phyloP scores from a whole-genome alignment of 2,888 invertebrate species.

The Tenthredo amoena region DNA sequence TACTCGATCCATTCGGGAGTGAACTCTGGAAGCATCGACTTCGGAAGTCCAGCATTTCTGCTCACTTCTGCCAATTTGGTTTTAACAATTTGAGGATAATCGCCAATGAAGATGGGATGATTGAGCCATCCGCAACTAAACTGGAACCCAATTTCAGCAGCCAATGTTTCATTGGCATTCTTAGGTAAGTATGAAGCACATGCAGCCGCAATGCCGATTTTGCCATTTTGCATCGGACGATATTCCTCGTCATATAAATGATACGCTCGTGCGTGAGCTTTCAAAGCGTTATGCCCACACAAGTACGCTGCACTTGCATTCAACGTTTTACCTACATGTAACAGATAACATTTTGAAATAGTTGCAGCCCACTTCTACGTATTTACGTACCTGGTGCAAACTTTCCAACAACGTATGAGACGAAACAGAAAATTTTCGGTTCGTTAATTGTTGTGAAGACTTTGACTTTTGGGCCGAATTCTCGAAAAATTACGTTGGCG shows the following conservation, averaged over 20 bases:
- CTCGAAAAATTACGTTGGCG: slow-evolving; percentile 81
- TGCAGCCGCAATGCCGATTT: slow-evolving; percentile 63
- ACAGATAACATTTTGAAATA: neutral
- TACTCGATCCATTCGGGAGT: slow-evolving; percentile 20
- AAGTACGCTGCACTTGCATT: slow-evolving; percentile 80
- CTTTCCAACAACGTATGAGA: slow-evolving; percentile 78
- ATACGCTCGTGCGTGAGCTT: slow-evolving; percentile 84
- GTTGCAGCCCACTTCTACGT: neutral
- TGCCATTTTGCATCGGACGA: slow-evolving; percentile 80
- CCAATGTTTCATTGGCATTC: slow-evolving; percentile 56
- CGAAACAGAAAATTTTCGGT: slow-evolving; percentile 82
- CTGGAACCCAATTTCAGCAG: slow-evolving; percentile 66
- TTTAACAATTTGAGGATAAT: slow-evolving; percentile 80
- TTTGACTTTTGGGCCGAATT: slow-evolving; percentile 83
- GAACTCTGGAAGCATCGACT: slow-evolving; percentile 73
- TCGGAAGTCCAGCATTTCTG: slow-evolving; percentile 73
- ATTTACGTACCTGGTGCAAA: slow-evolving; percentile 61
- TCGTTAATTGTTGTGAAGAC: slow-evolving; percentile 90
- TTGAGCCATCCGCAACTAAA: slow-evolving; percentile 78
- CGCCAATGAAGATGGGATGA: slow-evolving; percentile 79
- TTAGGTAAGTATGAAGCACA: slow-evolving; percentile 60
- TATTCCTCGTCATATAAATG: slow-evolving; percentile 83
- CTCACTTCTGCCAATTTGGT: slow-evolving; percentile 76
- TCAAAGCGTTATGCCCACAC: slow-evolving; percentile 87
- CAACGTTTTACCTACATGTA: neutral